Evolutionary conservation across 2,888 invertebrate species (phyloP), one percentile per base, ranked within the genome.

Genomic region (Cheilosia variabilis): DNA sequence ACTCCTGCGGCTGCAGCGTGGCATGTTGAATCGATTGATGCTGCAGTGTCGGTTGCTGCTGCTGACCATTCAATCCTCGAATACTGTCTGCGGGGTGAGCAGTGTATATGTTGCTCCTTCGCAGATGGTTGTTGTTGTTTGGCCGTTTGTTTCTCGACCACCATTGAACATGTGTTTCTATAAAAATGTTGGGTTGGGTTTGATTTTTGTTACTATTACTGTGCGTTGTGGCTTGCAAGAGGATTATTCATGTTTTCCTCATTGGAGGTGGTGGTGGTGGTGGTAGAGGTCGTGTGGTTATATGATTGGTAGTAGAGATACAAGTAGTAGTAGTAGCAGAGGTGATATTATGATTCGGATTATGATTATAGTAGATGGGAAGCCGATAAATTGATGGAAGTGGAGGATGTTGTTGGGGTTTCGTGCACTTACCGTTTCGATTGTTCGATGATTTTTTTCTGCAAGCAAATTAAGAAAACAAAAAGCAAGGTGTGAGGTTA

Each of bases 81-180:
- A 92, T 91, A 73, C 92, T 92, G 79, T 92, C 92, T 62, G 92
- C 91, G 81, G 92, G 92, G 89, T 92, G 92, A 27, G 92, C 91
- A 53, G 92, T 92, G 66, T 92, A 92, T 66, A 92, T 92, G 87
- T 92, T 92, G 89, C 92, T 92, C 60, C 92, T 88, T 75, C 92
- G 89, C 88, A 92, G 88, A 88, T 92, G 91, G 77, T 91, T 92
- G 89, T 92, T 92, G 89, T 90, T 90, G 87, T 89, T 89, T 68
- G 89, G 89, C 55, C 91, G 91, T 86, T 92, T 92, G 89, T 92
- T 91, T 87, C 92, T 91, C 87, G 92, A 92, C 92, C 92, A 92
- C 92, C 92, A 92, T 87, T 92, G 92, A 88, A 92, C 92, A 89
- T 92, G 92, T 83, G 92, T 92, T 88, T 92, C 92, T 92, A 88